Evolutionary conservation across 2,888 invertebrate genomes (phyloP).

Genomic region (Mythimna loreyi): DNA sequence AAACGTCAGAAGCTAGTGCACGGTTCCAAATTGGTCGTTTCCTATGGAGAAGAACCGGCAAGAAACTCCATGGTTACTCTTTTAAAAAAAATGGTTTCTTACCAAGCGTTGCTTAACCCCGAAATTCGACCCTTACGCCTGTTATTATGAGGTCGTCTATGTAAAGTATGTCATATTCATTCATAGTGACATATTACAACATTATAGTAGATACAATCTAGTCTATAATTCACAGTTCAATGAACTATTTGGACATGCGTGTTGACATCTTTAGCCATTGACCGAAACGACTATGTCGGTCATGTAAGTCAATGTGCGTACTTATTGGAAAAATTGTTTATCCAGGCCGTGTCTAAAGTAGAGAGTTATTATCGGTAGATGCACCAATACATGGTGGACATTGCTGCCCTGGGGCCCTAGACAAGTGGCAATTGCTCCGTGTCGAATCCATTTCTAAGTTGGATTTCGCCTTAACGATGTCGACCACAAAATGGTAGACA

Average conservation of each 20-base stretch:
- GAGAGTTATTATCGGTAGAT: neutral
- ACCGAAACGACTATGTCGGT: slow-evolving; percentile 47
- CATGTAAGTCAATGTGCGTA: slow-evolving; percentile 17
- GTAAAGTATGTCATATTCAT: neutral
- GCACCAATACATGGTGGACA: too few species aligned
- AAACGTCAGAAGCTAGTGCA: too few species aligned
- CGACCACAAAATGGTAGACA: too few species aligned
- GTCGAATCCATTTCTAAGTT: too few species aligned
- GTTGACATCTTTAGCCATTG: slow-evolving; percentile 43
- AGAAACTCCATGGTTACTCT: too few species aligned
- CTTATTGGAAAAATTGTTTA: slow-evolving; percentile 1
- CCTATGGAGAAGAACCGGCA: too few species aligned
- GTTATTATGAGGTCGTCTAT: too few species aligned
- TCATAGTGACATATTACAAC: neutral
- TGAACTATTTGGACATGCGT: slow-evolving; percentile 43
- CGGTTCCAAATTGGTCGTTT: too few species aligned
- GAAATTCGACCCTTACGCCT: neutral
- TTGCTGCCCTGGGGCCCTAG: too few species aligned
- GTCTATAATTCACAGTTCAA: slow-evolving; percentile 50
- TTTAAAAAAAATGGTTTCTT: too few species aligned
- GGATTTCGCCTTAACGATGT: too few species aligned
- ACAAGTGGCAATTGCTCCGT: too few species aligned
- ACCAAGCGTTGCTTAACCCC: neutral
- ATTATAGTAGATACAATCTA: slow-evolving; percentile 1
- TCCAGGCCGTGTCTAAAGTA: neutral